Base-by-base conservation (phyloP, 2,113 vertebrate species). In the Columbina picui region DNA sequence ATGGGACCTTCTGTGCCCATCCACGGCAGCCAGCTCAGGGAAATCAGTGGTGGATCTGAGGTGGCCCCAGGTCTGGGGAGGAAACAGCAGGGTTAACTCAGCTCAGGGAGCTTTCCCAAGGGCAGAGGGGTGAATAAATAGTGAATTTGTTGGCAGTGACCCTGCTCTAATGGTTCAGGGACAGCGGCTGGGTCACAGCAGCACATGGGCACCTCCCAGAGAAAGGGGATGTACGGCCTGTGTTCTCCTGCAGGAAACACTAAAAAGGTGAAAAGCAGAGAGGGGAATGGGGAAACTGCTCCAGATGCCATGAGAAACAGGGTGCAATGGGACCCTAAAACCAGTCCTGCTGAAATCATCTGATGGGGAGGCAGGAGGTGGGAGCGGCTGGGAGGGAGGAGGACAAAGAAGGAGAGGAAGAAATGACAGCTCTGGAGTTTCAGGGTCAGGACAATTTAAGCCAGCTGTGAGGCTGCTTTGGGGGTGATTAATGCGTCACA, bases 401-500 rank as follows among this genome's bases (percentile, higher is more conserved):
- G 38, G 39, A 79, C 39, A 50, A 84, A 50, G 39, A 38, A 49
- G 30, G 17, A 29, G 36, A 86, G 60, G 84, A 92, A 94, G 88
- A 88, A 84, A 90, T 75, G 49, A 84, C 80, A 94, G 3, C 43
- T 49, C 47, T 80, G 65, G 90, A 82, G 57, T 93, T 78, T 70
- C 22, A 30, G 93, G 87, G 80, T 93, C 82, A 86, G 93, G 64
- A 74, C 4, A 0, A 90, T 81, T 96, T 85, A 55, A 95, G 90
- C 85, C 3, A 8, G 60, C 92, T 91, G 91, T 27, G 53, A 43
- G 38, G 74, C 87, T 90, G 83, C 53, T 93, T 85, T 63, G 64
- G 39, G 75, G 39, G 65, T 92, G 94, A 96, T 96, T 92, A 95
- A 96, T 89, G 80, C 68, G 78, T 90, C 96, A 94, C 83, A 94